These are phyloP conservation scores for Andrena flavipes DNA, from an alignment of 2,888 invertebrate species.

Conservation along the genomic window DNA sequence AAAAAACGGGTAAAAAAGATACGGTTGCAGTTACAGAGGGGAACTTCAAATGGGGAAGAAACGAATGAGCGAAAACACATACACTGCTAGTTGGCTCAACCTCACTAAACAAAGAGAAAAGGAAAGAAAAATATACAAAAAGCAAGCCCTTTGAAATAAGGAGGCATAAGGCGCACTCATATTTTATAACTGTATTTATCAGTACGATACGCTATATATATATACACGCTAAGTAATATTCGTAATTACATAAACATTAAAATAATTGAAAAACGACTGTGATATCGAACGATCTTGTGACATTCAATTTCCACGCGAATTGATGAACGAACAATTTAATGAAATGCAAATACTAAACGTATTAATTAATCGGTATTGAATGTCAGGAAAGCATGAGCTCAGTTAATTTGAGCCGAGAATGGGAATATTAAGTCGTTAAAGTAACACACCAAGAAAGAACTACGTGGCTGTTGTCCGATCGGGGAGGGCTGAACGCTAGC, in stretches of 20 bases:
- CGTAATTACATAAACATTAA: conserved; percentile 82
- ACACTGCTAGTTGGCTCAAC: conserved; percentile 41
- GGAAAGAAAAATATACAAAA: conserved; percentile 48
- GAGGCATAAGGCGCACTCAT: conserved; percentile 80
- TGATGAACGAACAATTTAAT: conserved; percentile 78
- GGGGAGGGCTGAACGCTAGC: conserved; percentile 82
- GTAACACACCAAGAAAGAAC: conserved; percentile 73
- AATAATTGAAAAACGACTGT: conserved; percentile 84
- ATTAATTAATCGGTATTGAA: conserved; percentile 81
- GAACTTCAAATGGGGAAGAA: conserved; percentile 49
- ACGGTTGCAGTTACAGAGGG: conserved; percentile 84
- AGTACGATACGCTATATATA: conserved; percentile 80
- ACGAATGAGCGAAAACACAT: conserved; percentile 35
- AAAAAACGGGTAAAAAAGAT: conserved; percentile 65
- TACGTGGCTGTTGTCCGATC: conserved; percentile 82
- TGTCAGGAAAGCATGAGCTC: conserved; percentile 78
- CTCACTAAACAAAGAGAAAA: conserved; percentile 29
- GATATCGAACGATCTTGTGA: conserved; percentile 85
- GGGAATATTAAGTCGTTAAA: conserved; percentile 82
- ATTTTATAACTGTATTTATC: conserved; percentile 84
- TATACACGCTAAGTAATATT: conserved; percentile 81
- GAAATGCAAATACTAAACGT: conserved; percentile 77
- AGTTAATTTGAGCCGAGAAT: conserved; percentile 70
- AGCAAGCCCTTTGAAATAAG: conserved; percentile 70
- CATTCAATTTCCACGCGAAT: conserved; percentile 83